Evolutionary conservation across 2,113 vertebrate species (phyloP).

Genomic region (Spilogale gracilis): DNA sequence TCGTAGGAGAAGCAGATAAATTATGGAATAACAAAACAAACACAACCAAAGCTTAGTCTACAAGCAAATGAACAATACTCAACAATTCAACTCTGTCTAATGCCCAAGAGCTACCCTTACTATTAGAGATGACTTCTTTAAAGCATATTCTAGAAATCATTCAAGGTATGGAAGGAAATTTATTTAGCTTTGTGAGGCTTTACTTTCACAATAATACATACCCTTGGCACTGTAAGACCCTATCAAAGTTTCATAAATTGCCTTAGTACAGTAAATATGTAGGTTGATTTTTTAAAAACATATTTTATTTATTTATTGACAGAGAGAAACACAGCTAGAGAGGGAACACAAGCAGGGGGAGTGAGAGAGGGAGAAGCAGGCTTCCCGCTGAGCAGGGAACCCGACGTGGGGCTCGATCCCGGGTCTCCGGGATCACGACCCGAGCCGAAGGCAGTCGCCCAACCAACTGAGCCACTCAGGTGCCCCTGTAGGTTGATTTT

Average conservation of each 20-base stretch:
- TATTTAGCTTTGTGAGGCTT: slow-evolving; percentile 62
- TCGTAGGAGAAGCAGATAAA: neutral
- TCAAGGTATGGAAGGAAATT: slow-evolving; percentile 54
- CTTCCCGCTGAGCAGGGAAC: no score
- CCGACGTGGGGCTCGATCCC: no score
- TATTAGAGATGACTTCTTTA: slow-evolving; percentile 36
- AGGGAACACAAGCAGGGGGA: no score
- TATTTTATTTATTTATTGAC: no score
- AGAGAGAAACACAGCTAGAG: no score
- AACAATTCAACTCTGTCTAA: neutral
- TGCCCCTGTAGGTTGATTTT: neutral
- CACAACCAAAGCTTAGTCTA: neutral
- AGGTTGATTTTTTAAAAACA: neutral
- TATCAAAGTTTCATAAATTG: slow-evolving; percentile 9
- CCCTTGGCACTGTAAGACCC: neutral
- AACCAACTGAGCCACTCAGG: no score
- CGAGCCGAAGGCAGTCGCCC: no score
- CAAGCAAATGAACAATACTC: neutral
- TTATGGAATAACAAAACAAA: neutral
- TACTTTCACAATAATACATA: slow-evolving; percentile 44
- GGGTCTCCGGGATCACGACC: no score
- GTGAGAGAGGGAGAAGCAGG: no score
- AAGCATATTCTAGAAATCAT: slow-evolving; percentile 64
- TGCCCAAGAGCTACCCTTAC: neutral
- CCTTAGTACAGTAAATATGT: slow-evolving; percentile 39